These are phyloP conservation scores for Cepaea nemoralis DNA, from an alignment of 1,140 invertebrate genomes.

Conservation along the genomic window DNA sequence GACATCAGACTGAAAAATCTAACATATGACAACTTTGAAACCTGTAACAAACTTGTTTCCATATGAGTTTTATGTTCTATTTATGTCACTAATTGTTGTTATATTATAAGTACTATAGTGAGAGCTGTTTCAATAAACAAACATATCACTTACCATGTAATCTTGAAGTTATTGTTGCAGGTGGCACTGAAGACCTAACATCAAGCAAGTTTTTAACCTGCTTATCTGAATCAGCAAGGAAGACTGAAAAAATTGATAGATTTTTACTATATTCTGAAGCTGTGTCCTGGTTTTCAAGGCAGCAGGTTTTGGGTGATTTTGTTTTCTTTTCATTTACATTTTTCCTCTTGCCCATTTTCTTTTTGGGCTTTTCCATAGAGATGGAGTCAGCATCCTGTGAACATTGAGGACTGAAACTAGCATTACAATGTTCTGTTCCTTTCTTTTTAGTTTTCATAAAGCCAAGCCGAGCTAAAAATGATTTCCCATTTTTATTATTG, in stretches of 20 bases:
- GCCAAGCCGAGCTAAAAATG: constrained; percentile 61
- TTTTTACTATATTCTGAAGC: constrained; percentile 52
- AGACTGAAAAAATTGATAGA: constrained; percentile 57
- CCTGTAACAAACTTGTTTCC: too few species aligned
- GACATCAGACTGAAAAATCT: too few species aligned
- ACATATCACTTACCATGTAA: constrained; percentile 54
- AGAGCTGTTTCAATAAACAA: too few species aligned
- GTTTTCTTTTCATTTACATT: neutral
- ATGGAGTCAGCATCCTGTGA: neutral
- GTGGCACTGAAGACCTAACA: neutral
- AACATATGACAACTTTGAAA: too few species aligned
- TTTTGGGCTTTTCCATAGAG: neutral
- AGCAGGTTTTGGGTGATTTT: neutral
- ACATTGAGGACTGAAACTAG: neutral
- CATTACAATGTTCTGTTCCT: neutral
- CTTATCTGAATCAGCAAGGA: constrained; percentile 44
- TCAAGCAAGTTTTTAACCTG: neutral
- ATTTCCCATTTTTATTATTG: constrained; percentile 56
- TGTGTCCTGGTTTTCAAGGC: neutral
- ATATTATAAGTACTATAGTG: too few species aligned
- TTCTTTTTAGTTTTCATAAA: constrained; percentile 33
- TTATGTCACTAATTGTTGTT: too few species aligned
- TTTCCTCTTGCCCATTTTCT: neutral
- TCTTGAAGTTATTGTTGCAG: constrained; percentile 53
- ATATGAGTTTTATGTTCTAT: too few species aligned